Base-by-base conservation (phyloP, 2,797 vertebrate species). In the Phyllotis vaccarum region DNA sequence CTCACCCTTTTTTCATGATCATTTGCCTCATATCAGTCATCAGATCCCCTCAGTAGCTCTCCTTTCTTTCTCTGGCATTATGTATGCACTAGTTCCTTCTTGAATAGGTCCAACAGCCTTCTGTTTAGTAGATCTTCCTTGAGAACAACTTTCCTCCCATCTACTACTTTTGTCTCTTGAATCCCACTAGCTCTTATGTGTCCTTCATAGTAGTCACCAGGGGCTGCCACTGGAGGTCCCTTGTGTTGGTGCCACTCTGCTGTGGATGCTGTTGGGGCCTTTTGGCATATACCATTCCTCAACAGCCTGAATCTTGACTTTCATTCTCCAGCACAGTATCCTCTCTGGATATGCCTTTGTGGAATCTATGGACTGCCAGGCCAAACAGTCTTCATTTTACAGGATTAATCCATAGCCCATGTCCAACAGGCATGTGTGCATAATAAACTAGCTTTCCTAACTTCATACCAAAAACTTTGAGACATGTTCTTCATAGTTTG, bases 391-490 rank as follows among this genome's bases (percentile, higher is more conserved):
- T 60, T 54, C 29, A 16, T 64, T 43, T 90, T 3, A 79, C 49
- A 60, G 52, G 49, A 78, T 80, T 68, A 79, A 37, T 70, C 52
- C 46, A 87, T 64, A n/a, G 6, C 27, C 56, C 60, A 24, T 80
- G 43, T 52, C 70, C 24, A 21, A 7, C 37, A 46, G 52, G 8
- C 14, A 52, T n/a, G 70, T 49, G 79, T n/a, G 46, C 74, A 80
- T 56, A 86, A 93, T 75, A 10, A 74, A 24, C 27, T 60, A 68
- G 27, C 19, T 78, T 88, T 74, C 62, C 64, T 54, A 93, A 87
- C 60, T 88, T 86, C 79, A 19, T 56, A 78, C 68, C 31, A 21
- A 72, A 46, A 83, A 86, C 70, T 86, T 62, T 52, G 86, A 94
- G 43, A 60, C 6, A 3, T 52, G 64, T 87, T 76, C 80, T 52